phyloP scores from a whole-genome alignment of 1,140 invertebrate species.

The Zaprionus capensis region DNA sequence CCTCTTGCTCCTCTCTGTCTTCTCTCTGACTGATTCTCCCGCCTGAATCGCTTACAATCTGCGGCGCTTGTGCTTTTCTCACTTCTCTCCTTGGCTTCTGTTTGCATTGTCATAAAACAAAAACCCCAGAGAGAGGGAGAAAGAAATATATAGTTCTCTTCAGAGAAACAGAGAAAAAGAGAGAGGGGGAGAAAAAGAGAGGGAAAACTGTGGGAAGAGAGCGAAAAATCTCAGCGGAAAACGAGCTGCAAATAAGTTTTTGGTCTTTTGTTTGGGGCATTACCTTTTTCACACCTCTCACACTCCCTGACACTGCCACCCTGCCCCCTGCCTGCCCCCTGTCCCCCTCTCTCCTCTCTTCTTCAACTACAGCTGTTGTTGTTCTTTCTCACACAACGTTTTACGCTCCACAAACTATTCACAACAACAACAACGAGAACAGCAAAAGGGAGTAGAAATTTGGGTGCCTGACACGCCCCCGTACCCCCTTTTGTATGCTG shows the following conservation, averaged over 20 bases:
- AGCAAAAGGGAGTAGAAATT: slow-evolving; percentile 16
- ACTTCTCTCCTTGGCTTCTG: slow-evolving; percentile 32
- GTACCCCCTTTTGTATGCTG: neutral
- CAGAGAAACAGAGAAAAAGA: slow-evolving; percentile 1
- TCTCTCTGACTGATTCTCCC: slow-evolving; percentile 16
- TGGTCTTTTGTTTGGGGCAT: slow-evolving; percentile 40
- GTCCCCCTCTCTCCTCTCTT: slow-evolving; percentile 5
- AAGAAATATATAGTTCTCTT: neutral
- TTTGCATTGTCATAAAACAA: slow-evolving; percentile 57
- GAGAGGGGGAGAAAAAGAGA: neutral
- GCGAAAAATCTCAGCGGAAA: slow-evolving; percentile 59
- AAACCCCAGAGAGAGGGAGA: slow-evolving; percentile 2
- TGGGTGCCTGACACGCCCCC: slow-evolving; percentile 11
- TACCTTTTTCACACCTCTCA: slow-evolving; percentile 67
- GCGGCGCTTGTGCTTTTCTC: slow-evolving; percentile 61
- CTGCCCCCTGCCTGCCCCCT: neutral
- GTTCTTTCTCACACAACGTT: slow-evolving; percentile 32
- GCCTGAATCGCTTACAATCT: slow-evolving; percentile 53
- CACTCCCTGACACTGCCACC: neutral
- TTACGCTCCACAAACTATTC: slow-evolving; percentile 48
- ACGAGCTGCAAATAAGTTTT: slow-evolving; percentile 42
- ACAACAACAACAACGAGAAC: slow-evolving; percentile 7
- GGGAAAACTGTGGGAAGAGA: slow-evolving; percentile 8
- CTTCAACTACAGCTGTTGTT: slow-evolving; percentile 3
- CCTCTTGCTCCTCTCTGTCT: neutral